Conservation (phyloP, 2,888 invertebrate species). For the Cheilosia urbana region DNA sequence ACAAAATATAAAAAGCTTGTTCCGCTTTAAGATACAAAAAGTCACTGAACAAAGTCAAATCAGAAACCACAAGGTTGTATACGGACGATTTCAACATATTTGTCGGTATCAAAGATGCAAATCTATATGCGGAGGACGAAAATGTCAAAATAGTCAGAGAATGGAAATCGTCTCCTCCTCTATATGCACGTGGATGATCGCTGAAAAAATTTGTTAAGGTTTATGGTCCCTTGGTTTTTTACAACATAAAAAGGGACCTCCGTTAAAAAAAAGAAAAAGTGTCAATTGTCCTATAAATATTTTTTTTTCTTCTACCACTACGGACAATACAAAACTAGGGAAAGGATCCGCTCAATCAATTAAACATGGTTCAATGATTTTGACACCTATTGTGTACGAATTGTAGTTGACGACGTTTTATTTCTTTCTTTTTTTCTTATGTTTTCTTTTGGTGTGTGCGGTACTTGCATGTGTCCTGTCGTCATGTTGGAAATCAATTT, state of each 20-base stretch:
- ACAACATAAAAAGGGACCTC: neutral
- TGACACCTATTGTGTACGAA: slow-evolving; percentile 77
- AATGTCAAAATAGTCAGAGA: too few species aligned
- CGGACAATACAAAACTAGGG: slow-evolving; percentile 33
- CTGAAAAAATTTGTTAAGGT: too few species aligned
- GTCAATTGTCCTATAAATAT: slow-evolving; percentile 29
- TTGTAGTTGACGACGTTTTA: slow-evolving; percentile 31
- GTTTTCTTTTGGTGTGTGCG: slow-evolving; percentile 65
- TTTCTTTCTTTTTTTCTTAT: neutral
- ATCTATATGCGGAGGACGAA: too few species aligned
- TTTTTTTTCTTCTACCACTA: slow-evolving; percentile 8
- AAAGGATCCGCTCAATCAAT: slow-evolving; percentile 78
- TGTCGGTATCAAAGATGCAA: too few species aligned
- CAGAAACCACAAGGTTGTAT: too few species aligned
- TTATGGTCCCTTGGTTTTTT: too few species aligned
- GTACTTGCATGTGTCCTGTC: slow-evolving; percentile 66
- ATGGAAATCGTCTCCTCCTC: neutral
- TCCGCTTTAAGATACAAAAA: too few species aligned
- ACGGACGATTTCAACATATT: too few species aligned
- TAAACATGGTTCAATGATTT: slow-evolving; percentile 79
- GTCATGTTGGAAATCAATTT: slow-evolving; percentile 74
- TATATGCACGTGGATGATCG: slow-evolving; percentile 1
- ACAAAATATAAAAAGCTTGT: too few species aligned
- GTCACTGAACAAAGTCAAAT: too few species aligned
- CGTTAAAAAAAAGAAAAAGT: slow-evolving; percentile 1